These are phyloP conservation scores for Indicator indicator DNA, from an alignment of 2,113 vertebrate species.

Conservation along the genomic window DNA sequence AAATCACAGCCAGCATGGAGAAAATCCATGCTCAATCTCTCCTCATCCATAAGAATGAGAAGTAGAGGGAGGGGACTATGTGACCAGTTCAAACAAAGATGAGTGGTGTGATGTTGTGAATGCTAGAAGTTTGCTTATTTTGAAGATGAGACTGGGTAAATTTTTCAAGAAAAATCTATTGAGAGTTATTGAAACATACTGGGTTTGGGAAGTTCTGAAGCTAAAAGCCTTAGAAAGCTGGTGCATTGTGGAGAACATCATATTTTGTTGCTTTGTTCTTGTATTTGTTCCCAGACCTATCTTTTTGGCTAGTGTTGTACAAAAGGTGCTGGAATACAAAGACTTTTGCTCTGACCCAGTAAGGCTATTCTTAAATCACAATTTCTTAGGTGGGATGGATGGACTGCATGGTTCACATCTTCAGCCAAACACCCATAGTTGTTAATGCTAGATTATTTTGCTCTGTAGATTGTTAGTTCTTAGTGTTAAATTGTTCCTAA, in stretches of 20 bases:
- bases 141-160: background rate
- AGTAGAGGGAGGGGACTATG: background rate
- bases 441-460: background rate
- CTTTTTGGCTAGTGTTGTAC: no score
- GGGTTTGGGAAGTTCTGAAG: no score
- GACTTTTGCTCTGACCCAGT: no score
- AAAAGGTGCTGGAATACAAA: no score
- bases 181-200: background rate
- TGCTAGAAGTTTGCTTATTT: background rate
- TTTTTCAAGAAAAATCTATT: background rate
- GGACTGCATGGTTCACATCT: no score
- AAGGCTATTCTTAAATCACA: no score
- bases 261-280: no score
- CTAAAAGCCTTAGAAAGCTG: no score
- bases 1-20: background rate
- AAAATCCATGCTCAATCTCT: background rate
- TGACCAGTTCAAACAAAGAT: background rate
- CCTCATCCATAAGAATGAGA: background rate
- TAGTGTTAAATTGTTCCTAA: background rate
- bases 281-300: no score
- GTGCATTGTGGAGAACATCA: no score
- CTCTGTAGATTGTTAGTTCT: background rate
- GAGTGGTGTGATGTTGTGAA: background rate
- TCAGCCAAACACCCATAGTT: no score
- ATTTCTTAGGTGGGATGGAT: no score